Evolutionary conservation across 2,797 vertebrate species (phyloP), one percentile per base, ranked within the genome.

Genomic region (Valencia hispanica): DNA sequence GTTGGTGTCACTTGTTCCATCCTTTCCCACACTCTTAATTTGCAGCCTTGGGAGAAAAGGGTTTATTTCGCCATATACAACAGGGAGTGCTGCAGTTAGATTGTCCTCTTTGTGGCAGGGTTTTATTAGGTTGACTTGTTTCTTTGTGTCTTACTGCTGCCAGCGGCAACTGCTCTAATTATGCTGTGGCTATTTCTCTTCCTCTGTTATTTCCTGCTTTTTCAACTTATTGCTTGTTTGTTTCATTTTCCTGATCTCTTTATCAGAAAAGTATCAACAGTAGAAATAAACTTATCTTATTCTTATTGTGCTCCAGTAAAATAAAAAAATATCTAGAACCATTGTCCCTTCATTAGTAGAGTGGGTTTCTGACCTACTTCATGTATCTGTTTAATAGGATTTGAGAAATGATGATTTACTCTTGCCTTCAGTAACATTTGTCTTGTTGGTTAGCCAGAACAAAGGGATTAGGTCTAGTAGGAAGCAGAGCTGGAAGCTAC

Each of bases 111-210:
- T 78, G n/a, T 86, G 84, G 79, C 91, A 91, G 79, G 83, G 59
- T 74, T 85, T 85, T 84, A 91, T 92, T 89, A 87, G 80, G 70
- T 69, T 81, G 75, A 82, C 70, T 80, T 70, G 32, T 74, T 50
- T 74, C 66, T 86, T 79, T 75, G 75, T 73, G 4, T 79, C 73
- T 77, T 66, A n/a, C 27, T 45, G 39, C 36, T 34, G 53, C 77
- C 15, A 5, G 6, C 74, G 74, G 84, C 68, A 1, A 76, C 10
- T 9, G 68, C 47, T 84, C 68, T 91, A 86, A 91, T 91, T 87
- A 83, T 75, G 70, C 73, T 7, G 27, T 80, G 77, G 78, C 66
- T 77, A 78, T 80, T 77, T 79, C 72, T 81, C 80, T 48, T 77
- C 74, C 79, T 57, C 72, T 34, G 9, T 71, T 72, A 14, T 73